A percentile compares a stretch with the other conserved stretches of the same genome.
Evolutionary conservation across 37 sponge, comb jelly and placozoan genomes (phyloP).

Genomic region (Ianthella basta): DNA sequence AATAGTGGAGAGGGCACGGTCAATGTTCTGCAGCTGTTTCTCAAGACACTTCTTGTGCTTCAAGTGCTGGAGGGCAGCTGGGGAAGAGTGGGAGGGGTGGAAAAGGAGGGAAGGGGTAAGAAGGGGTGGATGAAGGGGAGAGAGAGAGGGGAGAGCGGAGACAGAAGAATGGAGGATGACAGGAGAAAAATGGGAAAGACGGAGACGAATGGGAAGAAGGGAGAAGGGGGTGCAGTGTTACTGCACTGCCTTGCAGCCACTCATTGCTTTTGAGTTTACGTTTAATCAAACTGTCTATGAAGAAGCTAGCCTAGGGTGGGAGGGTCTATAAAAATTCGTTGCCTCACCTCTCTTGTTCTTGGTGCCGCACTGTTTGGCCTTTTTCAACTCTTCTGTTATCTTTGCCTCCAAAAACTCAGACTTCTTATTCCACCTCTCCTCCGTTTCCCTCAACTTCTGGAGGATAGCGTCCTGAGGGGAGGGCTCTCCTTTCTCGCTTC

Average conservation of each 20-base stretch:
- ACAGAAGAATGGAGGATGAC: too few relatives aligned
- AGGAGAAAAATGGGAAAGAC: too few relatives aligned
- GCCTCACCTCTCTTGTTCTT: slow-evolving; percentile 96
- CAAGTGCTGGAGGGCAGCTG: slow-evolving; percentile 89
- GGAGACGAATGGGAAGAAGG: background rate
- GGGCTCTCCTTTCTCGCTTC: slow-evolving; percentile 80
- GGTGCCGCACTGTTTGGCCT: slow-evolving; percentile 83
- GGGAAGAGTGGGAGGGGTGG: too few relatives aligned
- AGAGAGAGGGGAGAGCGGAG: too few relatives aligned
- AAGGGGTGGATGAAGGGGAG: too few relatives aligned
- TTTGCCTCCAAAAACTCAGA: slow-evolving; percentile 93
- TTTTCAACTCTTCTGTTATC: slow-evolving; percentile 78
- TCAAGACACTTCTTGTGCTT: slow-evolving; percentile 95
- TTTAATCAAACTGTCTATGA: too few relatives aligned
- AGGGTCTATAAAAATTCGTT: too few relatives aligned
- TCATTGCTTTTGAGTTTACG: too few relatives aligned
- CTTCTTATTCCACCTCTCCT: slow-evolving; percentile 95
- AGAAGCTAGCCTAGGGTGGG: too few relatives aligned
- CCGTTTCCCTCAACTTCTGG: slow-evolving; percentile 90
- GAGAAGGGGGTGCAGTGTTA: background rate
- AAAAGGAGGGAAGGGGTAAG: too few relatives aligned
- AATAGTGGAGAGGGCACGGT: slow-evolving; percentile 96
- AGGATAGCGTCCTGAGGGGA: slow-evolving; percentile 90
- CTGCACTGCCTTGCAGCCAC: too few relatives aligned
- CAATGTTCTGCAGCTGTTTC: slow-evolving; percentile 94